Evolutionary conservation across 1,140 invertebrate genomes (phyloP).

Genomic region (Forficula auricularia): DNA sequence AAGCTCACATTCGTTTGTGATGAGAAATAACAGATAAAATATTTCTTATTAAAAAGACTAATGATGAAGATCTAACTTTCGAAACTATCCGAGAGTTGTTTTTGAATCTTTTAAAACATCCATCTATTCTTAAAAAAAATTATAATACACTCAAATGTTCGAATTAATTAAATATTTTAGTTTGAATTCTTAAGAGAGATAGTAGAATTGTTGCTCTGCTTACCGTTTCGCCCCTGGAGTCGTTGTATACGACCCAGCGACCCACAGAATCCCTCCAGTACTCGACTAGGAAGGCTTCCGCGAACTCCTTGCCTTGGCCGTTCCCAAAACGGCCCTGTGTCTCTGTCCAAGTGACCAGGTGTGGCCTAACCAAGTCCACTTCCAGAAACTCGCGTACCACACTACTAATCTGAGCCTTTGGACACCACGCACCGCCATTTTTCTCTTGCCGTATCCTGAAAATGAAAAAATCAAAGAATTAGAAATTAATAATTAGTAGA

Average conservation of each 20-base stretch:
- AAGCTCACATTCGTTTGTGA: no score
- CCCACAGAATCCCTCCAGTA: slow-evolving; percentile 55
- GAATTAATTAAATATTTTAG: no score
- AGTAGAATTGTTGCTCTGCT: slow-evolving; percentile 15
- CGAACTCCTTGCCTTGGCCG: slow-evolving; percentile 78
- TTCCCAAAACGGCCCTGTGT: slow-evolving; percentile 87
- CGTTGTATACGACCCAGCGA: slow-evolving; percentile 62
- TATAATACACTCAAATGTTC: no score
- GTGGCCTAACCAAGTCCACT: slow-evolving; percentile 57
- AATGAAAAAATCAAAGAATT: slow-evolving; percentile 17
- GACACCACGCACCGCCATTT: slow-evolving; percentile 88
- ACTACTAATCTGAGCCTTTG: slow-evolving; percentile 53
- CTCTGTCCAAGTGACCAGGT: slow-evolving; percentile 70
- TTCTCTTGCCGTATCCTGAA: slow-evolving; percentile 67
- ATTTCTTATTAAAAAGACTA: no score
- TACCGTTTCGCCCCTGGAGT: slow-evolving; percentile 54
- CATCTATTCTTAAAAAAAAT: no score
- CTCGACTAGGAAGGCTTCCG: slow-evolving; percentile 67
- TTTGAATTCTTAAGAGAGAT: no score
- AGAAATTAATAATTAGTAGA: slow-evolving; percentile 4
- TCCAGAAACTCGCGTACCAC: slow-evolving; percentile 70
- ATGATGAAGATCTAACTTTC: no score
- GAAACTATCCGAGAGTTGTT: no score
- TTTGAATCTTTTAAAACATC: no score
- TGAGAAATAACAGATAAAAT: no score